Evolutionary conservation across 1,140 invertebrate species (phyloP), one percentile per base, ranked within the genome.

Genomic region (Arctopsyche grandis): DNA sequence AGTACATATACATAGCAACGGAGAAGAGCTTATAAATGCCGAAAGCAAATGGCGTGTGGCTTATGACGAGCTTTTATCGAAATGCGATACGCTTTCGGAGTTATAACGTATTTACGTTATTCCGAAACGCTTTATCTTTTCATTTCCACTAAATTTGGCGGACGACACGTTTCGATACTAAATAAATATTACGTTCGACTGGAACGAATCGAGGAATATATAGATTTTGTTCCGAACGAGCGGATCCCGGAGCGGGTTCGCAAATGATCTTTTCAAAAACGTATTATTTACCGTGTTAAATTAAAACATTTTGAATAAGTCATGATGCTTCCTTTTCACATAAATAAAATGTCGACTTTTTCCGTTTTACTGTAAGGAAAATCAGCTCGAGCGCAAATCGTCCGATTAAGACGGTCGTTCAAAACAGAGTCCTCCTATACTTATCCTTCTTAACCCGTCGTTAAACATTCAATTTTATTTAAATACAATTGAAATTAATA

Each of bases 71-170:
- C 22, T 19, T 66, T 66, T 66, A 66, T 66, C 63, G 56, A 60
- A 60, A 60, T 60, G 16, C 56, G 56, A 60, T 60, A 60, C 16
- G 56, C 29, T 38, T 7, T 38, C 29, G 29, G 29, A 60, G 56
- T 60, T 60, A 60, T 66, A 26, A 12, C 63, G 63, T 66, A 66
- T 66, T 66, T 52, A 52, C 48, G 16, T 10, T 52, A 52, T 38
- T 38, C 29, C 29, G 29, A 21, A 60, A 60, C n/a, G 16, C 56
- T 60, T 60, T 60, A 60, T 66, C 24, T 66, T 66, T 26, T 66
- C 24, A 26, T 66, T 66, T 26, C 5, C 21, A 22, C 63, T 26
- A 60, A 60, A 60, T 60, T 60, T 60, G 21, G 63, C 63, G 29
- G 29, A 38, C 29, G 29, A 38, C 29, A 38, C 1, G 29, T 38